Evolutionary conservation across 2,113 vertebrate species (phyloP).

Genomic region (Oostethus manadensis): DNA sequence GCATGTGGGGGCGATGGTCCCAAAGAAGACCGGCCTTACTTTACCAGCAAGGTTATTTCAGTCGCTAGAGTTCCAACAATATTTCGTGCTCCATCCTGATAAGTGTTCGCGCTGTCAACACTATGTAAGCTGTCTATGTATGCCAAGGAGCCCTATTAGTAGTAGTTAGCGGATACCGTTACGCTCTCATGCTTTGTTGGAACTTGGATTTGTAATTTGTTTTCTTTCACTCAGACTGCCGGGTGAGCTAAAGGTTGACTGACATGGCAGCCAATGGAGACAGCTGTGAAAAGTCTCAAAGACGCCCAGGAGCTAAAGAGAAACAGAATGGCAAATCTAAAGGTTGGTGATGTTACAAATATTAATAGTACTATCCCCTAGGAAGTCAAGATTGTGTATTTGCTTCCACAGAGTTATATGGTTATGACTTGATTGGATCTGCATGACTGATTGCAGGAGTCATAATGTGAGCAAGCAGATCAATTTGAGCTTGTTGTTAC

Average conservation of each 20-base stretch:
- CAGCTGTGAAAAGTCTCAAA: slow-evolving; percentile 81
- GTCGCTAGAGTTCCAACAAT: not conserved
- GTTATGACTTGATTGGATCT: not conserved
- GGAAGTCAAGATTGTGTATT: not conserved
- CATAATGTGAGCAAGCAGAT: not conserved
- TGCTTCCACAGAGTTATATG: not conserved
- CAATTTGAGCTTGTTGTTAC: slow-evolving; percentile 12
- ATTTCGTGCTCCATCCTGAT: not conserved
- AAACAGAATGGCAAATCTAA: slow-evolving; percentile 87
- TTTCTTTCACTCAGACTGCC: slow-evolving; percentile 20
- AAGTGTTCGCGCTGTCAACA: not conserved
- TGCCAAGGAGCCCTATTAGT: not conserved
- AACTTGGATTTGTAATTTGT: not conserved
- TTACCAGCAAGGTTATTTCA: slow-evolving; percentile 3
- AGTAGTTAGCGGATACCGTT: not conserved
- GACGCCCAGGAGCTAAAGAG: slow-evolving; percentile 79
- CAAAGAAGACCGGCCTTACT: not conserved
- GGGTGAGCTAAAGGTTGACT: slow-evolving; percentile 54
- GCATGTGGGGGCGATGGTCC: slow-evolving; percentile 36
- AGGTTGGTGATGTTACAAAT: slow-evolving; percentile 68
- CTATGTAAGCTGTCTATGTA: not conserved
- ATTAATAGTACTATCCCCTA: not conserved
- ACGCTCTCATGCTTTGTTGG: not conserved
- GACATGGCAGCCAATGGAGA: slow-evolving; percentile 96
- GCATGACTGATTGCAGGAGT: not conserved